Percentiles rank a stretch among this genome's conserved stretches.
These are phyloP conservation scores for Paramuricea clavata DNA, from an alignment of 92 coral and sea anemone genomes.

Conservation along the genomic window DNA sequence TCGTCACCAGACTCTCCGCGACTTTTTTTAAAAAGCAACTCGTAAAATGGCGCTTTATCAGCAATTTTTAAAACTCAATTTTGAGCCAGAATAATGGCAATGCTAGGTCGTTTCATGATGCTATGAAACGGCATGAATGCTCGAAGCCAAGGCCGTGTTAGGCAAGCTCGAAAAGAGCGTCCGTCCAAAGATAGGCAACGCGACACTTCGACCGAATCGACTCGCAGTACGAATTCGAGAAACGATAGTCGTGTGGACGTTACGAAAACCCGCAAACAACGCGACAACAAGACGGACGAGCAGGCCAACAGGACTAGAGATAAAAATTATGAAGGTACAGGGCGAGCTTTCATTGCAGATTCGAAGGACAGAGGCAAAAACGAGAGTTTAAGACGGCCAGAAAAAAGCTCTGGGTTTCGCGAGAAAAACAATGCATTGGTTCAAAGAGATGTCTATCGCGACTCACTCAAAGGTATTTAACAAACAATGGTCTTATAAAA, in stretches of 20 bases:
- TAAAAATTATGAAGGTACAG: slow-evolving; percentile 28
- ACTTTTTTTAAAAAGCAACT: neutral
- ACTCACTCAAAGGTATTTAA: slow-evolving; percentile 60
- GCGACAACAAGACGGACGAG: slow-evolving; percentile 89
- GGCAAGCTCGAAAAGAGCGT: slow-evolving; percentile 99
- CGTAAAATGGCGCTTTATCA: slow-evolving; percentile 92
- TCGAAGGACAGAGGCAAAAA: slow-evolving; percentile 75
- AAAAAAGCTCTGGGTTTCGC: slow-evolving; percentile 71
- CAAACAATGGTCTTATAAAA: too few relatives aligned
- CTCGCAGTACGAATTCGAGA: slow-evolving; percentile 85
- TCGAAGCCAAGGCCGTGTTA: slow-evolving; percentile 99
- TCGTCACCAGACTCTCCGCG: neutral
- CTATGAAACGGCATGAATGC: slow-evolving; percentile 99
- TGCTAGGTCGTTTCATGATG: slow-evolving; percentile 77
- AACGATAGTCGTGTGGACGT: slow-evolving; percentile 85
- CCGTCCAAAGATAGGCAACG: slow-evolving; percentile 95
- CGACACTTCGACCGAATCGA: slow-evolving; percentile 96
- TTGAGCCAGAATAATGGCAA: slow-evolving; percentile 73
- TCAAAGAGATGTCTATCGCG: slow-evolving; percentile 75
- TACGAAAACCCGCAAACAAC: slow-evolving; percentile 92
- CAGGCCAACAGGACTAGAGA: slow-evolving; percentile 25
- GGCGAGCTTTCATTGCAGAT: slow-evolving; percentile 78
- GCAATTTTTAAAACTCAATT: slow-evolving; percentile 64
- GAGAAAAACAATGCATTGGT: slow-evolving; percentile 70
- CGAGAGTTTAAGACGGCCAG: slow-evolving; percentile 79